These are phyloP conservation scores for Crocodylus rhombifer DNA, from an alignment of 2,797 vertebrate species.

Conservation along the genomic window DNA sequence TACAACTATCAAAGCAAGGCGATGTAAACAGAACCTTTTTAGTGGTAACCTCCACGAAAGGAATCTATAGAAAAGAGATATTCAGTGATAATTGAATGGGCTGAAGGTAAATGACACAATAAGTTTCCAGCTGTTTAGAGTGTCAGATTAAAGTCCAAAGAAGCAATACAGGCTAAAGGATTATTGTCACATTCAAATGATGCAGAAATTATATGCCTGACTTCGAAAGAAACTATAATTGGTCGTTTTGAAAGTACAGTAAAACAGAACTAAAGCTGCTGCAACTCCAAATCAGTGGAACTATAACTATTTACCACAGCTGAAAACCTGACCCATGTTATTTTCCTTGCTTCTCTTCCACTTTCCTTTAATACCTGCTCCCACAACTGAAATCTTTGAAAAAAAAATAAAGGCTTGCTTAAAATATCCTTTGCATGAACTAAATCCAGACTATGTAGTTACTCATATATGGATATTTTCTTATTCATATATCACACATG, in stretches of 20 bases:
- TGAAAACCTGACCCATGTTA: neutral
- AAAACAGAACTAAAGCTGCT: neutral
- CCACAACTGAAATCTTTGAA: neutral
- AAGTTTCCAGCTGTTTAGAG: slow-evolving; percentile 64
- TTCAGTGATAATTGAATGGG: slow-evolving; percentile 64
- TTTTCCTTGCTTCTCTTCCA: neutral
- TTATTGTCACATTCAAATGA: slow-evolving; percentile 10
- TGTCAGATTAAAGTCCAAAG: slow-evolving; percentile 68
- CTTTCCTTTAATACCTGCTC: neutral
- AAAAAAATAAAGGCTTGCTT: neutral
- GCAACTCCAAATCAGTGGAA: neutral
- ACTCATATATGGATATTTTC: neutral
- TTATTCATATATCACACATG: neutral
- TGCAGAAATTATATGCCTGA: slow-evolving; percentile 11
- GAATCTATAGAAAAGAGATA: slow-evolving; percentile 69
- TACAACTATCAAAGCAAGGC: slow-evolving; percentile 62
- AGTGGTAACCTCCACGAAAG: slow-evolving; percentile 72
- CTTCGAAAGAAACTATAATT: neutral
- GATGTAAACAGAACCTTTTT: slow-evolving; percentile 65
- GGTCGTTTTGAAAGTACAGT: neutral
- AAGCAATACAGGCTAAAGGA: slow-evolving; percentile 11
- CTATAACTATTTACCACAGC: neutral
- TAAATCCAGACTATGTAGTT: neutral
- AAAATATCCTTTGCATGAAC: neutral
- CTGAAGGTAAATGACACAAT: slow-evolving; percentile 50